Base-by-base conservation (phyloP, 2,113 vertebrate genomes). In the Cettia cetti region DNA sequence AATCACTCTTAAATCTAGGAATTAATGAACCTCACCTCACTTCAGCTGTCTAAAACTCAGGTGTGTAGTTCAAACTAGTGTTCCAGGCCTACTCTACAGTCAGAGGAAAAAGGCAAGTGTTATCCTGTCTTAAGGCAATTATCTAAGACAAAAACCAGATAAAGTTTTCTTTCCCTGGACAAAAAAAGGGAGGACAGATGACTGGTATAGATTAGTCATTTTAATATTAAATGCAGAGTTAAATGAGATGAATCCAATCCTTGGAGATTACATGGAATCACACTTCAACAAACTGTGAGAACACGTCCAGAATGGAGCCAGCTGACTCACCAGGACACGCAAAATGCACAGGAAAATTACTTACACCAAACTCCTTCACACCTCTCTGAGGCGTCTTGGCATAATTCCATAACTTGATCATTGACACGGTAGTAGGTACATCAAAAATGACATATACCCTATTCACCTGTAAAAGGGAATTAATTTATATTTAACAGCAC, bases 401-500 rank as follows among this genome's bases (percentile, higher is more conserved):
- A 60, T 99, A 99, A 96, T 99, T 99, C 99, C 99, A 99, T 82
- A 99, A 94, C 96, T 99, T 99, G 96, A 99, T 99, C 99, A 99
- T 99, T 63, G 99, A 99, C 89, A 99, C 98, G 0, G 98, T 99
- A 56, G 99, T 98, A 15, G 99, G 99, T 94, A 98, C 98, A 96
- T 99, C 99, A 82, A 99, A 99, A 95, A 99, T 99, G 80, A 99
- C 98, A 92, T 99, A 99, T 5, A 99, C 98, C 20, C 99, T 99
- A 94, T 99, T 99, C 94, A 99, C 99, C 99, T 99, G 90, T 68
- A 93, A 89, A 95, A 90, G 75, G 84, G 65, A 33, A 92, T 86
- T 44, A 20, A 92, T 89, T 92, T 64, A 49, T 75, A 83, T 59
- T 77, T 64, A 89, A 91, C 61, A 76, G 68, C 42, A 54, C 13